Base-by-base conservation (phyloP, 2,113 vertebrate species). In the Albula goreensis region DNA sequence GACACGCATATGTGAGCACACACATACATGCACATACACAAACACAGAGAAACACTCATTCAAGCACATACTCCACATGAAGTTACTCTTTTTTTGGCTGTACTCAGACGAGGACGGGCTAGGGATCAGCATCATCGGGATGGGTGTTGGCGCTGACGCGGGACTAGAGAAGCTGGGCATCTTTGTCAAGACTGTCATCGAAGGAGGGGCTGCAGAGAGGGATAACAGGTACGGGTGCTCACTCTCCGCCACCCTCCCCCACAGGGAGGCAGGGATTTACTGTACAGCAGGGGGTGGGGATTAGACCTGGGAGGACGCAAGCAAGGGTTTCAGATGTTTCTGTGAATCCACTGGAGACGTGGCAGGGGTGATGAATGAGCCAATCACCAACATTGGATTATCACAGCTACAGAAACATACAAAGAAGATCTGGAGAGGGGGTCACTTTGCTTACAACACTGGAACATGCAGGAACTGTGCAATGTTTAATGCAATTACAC, bases 131-230 rank as follows among this genome's bases (percentile, higher is more conserved):
- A 99, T 99, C 89, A 99, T 99, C 83, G 98, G 98, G 89, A 99
- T 99, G 98, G 98, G 98, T n/a, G 98, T 99, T 0, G 98, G 98
- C 86, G 98, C 98, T 50, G 98, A 99, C 84, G 98, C 98, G 8
- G 98, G 98, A 1, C 95, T 99, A 88, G 98, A 99, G 93, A 99
- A 99, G 89, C 95, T 99, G 85, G 98, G 98, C 86, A 99, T 99
- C 94, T 99, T 99, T 83, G 97, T 99, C 86, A 99, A 99, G 95
- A 99, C 98, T 2, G 97, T 99, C 84, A 99, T 98, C 25, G 97
- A 99, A 90, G 96, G 97, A 15, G 98, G 98, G 85, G 97, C 98
- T 49, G 98, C 98, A 0, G 97, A 99, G 93, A 95, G 97, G 90
- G 98, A 99, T 86, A 91, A 94, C 94, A 98, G 98, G 98, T 99